phyloP scores from a whole-genome alignment of 2,113 vertebrate genomes.

The Rutilus rutilus region DNA sequence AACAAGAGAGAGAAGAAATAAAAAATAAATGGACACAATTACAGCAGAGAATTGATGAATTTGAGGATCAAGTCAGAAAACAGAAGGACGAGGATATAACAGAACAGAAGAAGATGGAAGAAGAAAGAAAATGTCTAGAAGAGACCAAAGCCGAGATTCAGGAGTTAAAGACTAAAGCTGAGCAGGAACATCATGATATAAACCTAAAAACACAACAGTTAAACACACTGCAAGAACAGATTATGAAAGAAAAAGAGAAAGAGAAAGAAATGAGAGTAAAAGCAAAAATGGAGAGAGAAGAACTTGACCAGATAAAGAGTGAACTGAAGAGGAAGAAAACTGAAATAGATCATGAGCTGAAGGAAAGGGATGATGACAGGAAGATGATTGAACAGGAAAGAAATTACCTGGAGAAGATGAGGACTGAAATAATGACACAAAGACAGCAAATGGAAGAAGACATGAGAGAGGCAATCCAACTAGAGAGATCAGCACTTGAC shows the following conservation, averaged over 20 bases:
- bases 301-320: background rate
- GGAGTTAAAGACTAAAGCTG: background rate
- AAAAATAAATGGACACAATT: too few species aligned
- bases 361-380: background rate
- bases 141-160: background rate
- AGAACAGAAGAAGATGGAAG: background rate
- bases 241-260: background rate
- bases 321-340: background rate
- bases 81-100: too few species aligned
- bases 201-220: slow-evolving; percentile 5
- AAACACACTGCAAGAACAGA: background rate
- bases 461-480: background rate
- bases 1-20: too few species aligned
- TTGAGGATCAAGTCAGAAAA: too few species aligned
- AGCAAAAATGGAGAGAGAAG: slow-evolving; percentile 33
- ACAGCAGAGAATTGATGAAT: too few species aligned
- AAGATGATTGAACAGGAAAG: background rate
- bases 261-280: background rate
- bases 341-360: background rate
- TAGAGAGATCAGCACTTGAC: background rate
- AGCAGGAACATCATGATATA: background rate
- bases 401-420: background rate
- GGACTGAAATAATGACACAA: background rate
- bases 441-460: background rate
- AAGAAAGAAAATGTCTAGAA: slow-evolving; percentile 1